Conservation (phyloP, 2,797 vertebrate species). For the Acrossocheilus wenchowensis region DNA sequence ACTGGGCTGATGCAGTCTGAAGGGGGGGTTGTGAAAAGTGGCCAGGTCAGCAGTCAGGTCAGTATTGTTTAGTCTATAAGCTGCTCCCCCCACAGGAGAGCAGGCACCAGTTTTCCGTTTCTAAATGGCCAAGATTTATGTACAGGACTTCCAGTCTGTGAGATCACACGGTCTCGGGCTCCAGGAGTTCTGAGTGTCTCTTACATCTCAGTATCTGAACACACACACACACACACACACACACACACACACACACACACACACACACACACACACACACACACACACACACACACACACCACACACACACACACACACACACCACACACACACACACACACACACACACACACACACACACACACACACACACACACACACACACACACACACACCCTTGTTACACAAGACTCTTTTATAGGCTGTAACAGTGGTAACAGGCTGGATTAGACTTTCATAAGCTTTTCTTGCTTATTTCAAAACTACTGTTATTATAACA, state of each 20-base stretch:
- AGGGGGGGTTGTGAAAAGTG: slow-evolving; percentile 47
- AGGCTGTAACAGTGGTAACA: background rate
- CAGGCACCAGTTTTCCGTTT: slow-evolving; percentile 69
- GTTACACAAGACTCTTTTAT: background rate
- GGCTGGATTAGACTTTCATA: background rate
- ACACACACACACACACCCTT: background rate
- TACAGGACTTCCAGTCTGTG: slow-evolving; percentile 72
- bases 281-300: background rate
- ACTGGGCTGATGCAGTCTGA: slow-evolving; percentile 59
- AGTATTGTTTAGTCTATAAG: slow-evolving; percentile 78
- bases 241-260: background rate
- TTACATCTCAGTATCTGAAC: slow-evolving; percentile 32
- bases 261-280: background rate
- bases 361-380: slow-evolving; percentile 21
- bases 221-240: slow-evolving; percentile 19
- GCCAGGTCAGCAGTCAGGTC: slow-evolving; percentile 74
- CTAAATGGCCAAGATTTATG: slow-evolving; percentile 66
- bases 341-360: slow-evolving; percentile 26
- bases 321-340: slow-evolving; percentile 27
- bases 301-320: slow-evolving; percentile 29
- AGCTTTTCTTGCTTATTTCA: background rate
- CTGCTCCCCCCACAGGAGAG: slow-evolving; percentile 56
- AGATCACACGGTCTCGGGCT: slow-evolving; percentile 21
- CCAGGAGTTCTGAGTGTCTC: slow-evolving; percentile 41
- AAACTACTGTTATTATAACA: background rate